These are phyloP conservation scores for Aphelenchoides fujianensis DNA, from an alignment of 1,140 invertebrate species.

Conservation along the genomic window DNA sequence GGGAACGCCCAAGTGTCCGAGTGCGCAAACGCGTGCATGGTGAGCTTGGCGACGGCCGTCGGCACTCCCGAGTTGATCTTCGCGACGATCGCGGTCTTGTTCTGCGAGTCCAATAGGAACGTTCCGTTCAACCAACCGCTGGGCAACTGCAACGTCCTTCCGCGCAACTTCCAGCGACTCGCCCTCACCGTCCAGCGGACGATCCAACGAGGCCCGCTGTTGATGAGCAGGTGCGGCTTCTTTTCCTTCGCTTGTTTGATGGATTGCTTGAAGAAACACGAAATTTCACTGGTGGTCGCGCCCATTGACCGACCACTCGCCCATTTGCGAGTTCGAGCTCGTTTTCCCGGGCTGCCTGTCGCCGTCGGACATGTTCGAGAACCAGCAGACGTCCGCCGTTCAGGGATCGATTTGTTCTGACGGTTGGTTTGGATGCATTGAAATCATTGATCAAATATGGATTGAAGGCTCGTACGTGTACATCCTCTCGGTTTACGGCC, in stretches of 20 bases:
- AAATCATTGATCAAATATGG: neutral
- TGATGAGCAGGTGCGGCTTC: neutral
- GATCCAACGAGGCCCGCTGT: conserved; percentile 23
- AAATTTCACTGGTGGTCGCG: conserved; percentile 16
- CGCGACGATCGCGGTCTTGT: conserved; percentile 32
- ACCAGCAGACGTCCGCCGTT: neutral
- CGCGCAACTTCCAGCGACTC: conserved; percentile 23
- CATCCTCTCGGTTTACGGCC: conserved; percentile 51
- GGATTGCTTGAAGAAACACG: too few species aligned
- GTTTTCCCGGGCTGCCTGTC: conserved; percentile 33
- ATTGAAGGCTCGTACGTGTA: conserved; percentile 42
- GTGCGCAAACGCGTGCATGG: conserved; percentile 46
- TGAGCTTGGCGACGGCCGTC: conserved; percentile 45
- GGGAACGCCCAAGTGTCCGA: conserved; percentile 41
- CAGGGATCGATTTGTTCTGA: conserved; percentile 36
- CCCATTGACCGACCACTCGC: conserved; percentile 29
- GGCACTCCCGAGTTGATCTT: conserved; percentile 50
- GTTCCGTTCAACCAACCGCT: conserved; percentile 40
- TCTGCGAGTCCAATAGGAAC: conserved; percentile 45
- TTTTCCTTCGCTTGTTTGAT: too few species aligned
- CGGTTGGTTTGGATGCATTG: conserved; percentile 21
- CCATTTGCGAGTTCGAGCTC: conserved; percentile 40
- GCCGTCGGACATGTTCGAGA: conserved; percentile 4
- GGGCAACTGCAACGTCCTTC: conserved; percentile 7
- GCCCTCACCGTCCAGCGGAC: conserved; percentile 29